Evolutionary conservation across 2,797 vertebrate genomes (phyloP).

Genomic region (Erethizon dorsatum): DNA sequence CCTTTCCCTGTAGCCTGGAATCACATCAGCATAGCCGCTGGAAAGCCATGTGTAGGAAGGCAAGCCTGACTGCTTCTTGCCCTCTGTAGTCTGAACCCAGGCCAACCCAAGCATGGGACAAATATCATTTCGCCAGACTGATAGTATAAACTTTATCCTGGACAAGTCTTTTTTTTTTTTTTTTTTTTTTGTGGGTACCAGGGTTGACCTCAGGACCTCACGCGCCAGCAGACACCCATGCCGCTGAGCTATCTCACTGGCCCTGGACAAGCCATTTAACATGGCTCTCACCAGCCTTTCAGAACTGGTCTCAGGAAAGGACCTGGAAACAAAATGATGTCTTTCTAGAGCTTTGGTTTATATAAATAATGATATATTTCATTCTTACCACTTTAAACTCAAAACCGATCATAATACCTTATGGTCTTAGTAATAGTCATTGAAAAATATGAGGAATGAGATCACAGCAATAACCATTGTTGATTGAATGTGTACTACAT

Average conservation of each 20-base stretch:
- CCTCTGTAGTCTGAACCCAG: neutral
- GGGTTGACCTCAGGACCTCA: too few species aligned
- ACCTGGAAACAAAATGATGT: neutral
- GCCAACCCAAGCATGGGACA: neutral
- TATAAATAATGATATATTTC: conserved; percentile 1
- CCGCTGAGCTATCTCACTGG: too few species aligned
- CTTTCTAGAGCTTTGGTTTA: neutral
- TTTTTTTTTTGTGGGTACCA: too few species aligned
- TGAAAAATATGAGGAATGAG: conserved; percentile 12
- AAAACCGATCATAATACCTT: neutral
- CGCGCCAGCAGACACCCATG: too few species aligned
- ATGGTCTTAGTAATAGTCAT: neutral
- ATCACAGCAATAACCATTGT: neutral
- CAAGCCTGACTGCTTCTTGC: neutral
- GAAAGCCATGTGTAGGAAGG: neutral
- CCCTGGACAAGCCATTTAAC: neutral
- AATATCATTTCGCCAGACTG: neutral
- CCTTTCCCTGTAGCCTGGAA: neutral
- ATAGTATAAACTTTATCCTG: neutral
- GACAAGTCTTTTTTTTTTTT: too few species aligned
- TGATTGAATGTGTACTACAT: neutral
- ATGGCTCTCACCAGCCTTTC: neutral
- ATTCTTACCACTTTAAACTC: conserved; percentile 38
- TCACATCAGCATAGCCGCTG: neutral
- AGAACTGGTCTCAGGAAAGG: conserved; percentile 23